Evolutionary conservation across 2,113 vertebrate species (phyloP).

Genomic region (Spea bombifrons): DNA sequence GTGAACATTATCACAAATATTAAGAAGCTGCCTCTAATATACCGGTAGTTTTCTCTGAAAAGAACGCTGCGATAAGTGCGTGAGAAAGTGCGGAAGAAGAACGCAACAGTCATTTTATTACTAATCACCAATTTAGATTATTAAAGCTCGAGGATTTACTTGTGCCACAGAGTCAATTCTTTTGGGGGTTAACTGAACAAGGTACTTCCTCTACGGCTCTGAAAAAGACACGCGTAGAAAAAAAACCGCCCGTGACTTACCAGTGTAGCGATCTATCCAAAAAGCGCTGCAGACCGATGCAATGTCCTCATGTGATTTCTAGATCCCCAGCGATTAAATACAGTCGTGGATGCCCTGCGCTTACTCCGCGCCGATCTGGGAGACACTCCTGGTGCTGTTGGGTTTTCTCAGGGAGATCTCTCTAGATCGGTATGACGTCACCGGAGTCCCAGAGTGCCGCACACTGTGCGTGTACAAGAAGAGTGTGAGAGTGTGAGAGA

Average conservation of each 20-base stretch:
- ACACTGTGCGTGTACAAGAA: slow-evolving; percentile 47
- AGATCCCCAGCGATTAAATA: slow-evolving; percentile 15
- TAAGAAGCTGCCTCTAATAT: no score
- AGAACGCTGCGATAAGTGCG: no score
- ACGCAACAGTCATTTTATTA: background rate
- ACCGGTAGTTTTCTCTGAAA: no score
- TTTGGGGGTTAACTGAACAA: background rate
- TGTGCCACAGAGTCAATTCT: background rate
- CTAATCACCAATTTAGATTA: background rate
- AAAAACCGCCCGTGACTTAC: background rate
- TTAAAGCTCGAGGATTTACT: background rate
- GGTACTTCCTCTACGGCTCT: background rate
- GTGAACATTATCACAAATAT: no score
- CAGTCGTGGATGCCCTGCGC: background rate
- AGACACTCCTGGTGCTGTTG: slow-evolving; percentile 55
- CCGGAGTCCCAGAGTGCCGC: slow-evolving; percentile 51
- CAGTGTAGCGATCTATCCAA: background rate
- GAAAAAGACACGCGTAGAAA: background rate
- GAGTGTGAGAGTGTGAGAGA: slow-evolving; percentile 36
- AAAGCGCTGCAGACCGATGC: background rate
- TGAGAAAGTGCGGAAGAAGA: no score
- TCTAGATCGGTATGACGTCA: slow-evolving; percentile 75
- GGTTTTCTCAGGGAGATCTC: slow-evolving; percentile 66
- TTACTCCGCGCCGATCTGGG: slow-evolving; percentile 53
- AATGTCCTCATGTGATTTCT: background rate